Evolutionary conservation across 2,113 vertebrate species (phyloP), one percentile per base, ranked within the genome.

Genomic region (Poicephalus meyeri): DNA sequence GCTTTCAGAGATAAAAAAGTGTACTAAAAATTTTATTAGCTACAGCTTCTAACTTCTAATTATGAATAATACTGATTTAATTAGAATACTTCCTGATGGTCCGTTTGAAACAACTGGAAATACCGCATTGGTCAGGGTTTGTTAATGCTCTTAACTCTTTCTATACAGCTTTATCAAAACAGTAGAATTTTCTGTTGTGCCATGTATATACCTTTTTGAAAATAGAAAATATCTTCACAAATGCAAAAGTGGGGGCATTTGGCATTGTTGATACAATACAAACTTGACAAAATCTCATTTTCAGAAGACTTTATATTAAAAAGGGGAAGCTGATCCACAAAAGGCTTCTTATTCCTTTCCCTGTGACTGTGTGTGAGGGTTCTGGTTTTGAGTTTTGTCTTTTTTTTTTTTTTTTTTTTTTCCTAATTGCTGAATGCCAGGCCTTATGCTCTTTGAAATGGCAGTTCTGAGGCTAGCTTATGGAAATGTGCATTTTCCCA

Each of bases 21-120:
- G 80, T 89, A 86, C 79, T 97, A 93, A 97, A 96, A 96, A 94
- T 96, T 95, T 96, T 88, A 96, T 96, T 96, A 97, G 86, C 72
- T 83, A 25, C 68, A 63, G 74, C 76, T 94, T 95, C 87, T 86
- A 83, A 90, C 49, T 74, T 79, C 85, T 96, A 90, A 94, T 95
- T 96, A 91, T 64, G 60, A 94, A 80, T 93, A 88, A 93, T 86
- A 91, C 55, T 86, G 93, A 56, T 93, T 86, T 94, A 93, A 87
- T 96, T 94, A 82, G 68, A 90, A 52, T 88, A 58, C 64, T 81
- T 86, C 50, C 77, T 78, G 47, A 56, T 86, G 39, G 44, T 86
- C 50, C n/a, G 12, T 71, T 88, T 86, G 72, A 91, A 93, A 93
- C 60, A 93, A 88, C 55, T 68, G 31, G 31, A 55, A 81, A 55